Base-by-base conservation (phyloP, 2,113 vertebrate genomes). In the Xyrauchen texanus region DNA sequence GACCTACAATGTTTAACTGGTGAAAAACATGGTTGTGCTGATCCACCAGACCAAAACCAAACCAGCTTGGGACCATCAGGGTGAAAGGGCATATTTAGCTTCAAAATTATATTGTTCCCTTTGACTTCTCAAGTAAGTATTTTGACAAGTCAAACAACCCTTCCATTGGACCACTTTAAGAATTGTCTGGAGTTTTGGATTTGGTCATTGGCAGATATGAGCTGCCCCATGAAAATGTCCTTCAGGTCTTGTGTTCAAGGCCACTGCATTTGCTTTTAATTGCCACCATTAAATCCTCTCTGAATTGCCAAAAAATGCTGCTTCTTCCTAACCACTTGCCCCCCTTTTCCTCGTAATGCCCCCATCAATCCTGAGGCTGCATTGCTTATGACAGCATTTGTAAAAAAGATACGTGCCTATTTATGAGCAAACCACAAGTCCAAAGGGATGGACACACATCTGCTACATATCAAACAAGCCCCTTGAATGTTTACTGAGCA, bases 191-290 rank as follows among this genome's bases (percentile, higher is more conserved):
- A 70, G 12, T 71, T 65, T 69, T 80, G 63, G 66, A 77, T 69
- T 65, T 45, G 58, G 72, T 73, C 60, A 15, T 58, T 55, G 67
- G 74, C 66, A 62, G 83, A 81, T 85, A 83, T 80, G 74, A 64
- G 74, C 76, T 76, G 66, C 77, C 84, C 82, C 57, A 71, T 73
- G 82, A 81, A 84, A 86, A 85, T 77, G 85, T 88, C 85, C 85
- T 90, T 88, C 86, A 83, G 84, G 81, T 79, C 79, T 74, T 63
- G 72, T 74, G 13, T 84, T 69, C 72, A 79, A 78, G 79, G 77
- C 83, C 76, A 21, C 6, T 81, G 81, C 80, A 86, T 87, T 86
- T 88, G 85, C 81, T 86, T 86, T 87, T 84, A 86, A 85, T 77
- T 82, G 83, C 80, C 58, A 7, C 71, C 80, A 87, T 84, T 84